Evolutionary conservation across 2,797 vertebrate species (phyloP).

Genomic region (Liasis olivaceus): DNA sequence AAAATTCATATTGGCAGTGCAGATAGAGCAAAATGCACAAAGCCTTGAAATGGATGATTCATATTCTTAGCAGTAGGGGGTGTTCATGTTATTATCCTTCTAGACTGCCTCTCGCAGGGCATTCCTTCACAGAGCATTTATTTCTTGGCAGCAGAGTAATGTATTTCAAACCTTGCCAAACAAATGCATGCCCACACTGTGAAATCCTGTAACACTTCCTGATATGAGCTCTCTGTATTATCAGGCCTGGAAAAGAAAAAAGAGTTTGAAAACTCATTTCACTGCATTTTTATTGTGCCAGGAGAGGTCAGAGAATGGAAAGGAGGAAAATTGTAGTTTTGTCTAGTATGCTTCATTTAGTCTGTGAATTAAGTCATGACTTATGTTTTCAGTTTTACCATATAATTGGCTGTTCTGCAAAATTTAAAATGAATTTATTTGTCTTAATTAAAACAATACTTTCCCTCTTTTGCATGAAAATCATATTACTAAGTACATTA

Average conservation of each 20-base stretch:
- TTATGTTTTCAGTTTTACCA: slow-evolving; percentile 3
- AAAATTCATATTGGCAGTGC: slow-evolving; percentile 31
- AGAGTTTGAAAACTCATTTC: slow-evolving; percentile 22
- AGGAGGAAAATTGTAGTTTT: neutral
- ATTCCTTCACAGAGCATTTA: slow-evolving; percentile 29
- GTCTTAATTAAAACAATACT: neutral
- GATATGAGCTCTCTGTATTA: neutral
- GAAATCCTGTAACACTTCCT: slow-evolving; percentile 36
- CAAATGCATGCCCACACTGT: slow-evolving; percentile 28
- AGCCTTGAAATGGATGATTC: slow-evolving; percentile 28
- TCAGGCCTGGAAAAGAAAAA: neutral
- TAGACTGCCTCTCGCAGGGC: slow-evolving; percentile 4
- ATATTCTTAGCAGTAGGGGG: slow-evolving; percentile 46
- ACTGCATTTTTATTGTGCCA: neutral
- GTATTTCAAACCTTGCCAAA: slow-evolving; percentile 25
- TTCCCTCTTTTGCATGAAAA: neutral
- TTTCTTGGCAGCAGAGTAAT: slow-evolving; percentile 27
- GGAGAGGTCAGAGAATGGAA: neutral
- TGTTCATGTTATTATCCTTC: slow-evolving; percentile 39
- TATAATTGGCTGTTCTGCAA: neutral
- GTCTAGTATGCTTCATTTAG: neutral
- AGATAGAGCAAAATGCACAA: slow-evolving; percentile 25
- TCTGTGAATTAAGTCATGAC: neutral
- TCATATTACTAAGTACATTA: neutral
- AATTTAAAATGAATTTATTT: neutral